Percentiles rank a stretch among this genome's conserved stretches.
Conservation (phyloP, 2,797 vertebrate species). For the Pipistrellus pygmaeus region DNA sequence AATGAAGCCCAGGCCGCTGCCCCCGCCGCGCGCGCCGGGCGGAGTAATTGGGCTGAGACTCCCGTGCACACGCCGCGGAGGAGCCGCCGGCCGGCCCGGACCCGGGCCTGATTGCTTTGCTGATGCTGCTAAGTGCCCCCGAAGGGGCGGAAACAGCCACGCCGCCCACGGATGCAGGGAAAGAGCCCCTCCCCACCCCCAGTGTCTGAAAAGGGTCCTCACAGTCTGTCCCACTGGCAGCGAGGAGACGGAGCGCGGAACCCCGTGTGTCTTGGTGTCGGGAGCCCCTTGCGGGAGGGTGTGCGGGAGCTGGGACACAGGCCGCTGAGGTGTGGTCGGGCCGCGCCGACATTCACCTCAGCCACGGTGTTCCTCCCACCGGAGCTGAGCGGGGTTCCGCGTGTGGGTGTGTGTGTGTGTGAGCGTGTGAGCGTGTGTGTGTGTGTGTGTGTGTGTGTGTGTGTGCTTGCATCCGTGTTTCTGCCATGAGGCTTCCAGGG, state of each 20-base stretch:
- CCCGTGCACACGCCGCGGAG: constrained; percentile 89
- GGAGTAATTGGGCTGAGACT: constrained; percentile 93
- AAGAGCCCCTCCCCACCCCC: constrained; percentile 79
- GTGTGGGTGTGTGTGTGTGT: neutral
- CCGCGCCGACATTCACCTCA: neutral
- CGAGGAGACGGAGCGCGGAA: constrained; percentile 66
- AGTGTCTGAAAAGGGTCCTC: constrained; percentile 86
- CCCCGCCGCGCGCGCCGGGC: constrained; percentile 89
- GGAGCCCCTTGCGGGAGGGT: neutral
- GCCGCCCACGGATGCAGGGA: constrained; percentile 85
- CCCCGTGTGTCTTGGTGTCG: neutral
- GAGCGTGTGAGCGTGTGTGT: neutral
- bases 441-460: neutral
- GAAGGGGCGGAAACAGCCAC: constrained; percentile 85
- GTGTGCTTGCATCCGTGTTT: neutral
- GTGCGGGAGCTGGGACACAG: constrained; percentile 48
- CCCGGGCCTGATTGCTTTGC: constrained; percentile 91
- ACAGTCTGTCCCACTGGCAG: constrained; percentile 82
- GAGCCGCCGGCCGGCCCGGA: constrained; percentile 90
- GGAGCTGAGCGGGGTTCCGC: constrained; percentile 8
- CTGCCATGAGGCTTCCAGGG: neutral
- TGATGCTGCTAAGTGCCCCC: constrained; percentile 92
- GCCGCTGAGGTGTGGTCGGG: constrained; percentile 38
- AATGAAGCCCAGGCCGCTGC: constrained; percentile 91
- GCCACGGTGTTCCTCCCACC: neutral